These are phyloP conservation scores for Odontamblyopus rebecca DNA, from an alignment of 2,797 vertebrate species.

Conservation along the genomic window DNA sequence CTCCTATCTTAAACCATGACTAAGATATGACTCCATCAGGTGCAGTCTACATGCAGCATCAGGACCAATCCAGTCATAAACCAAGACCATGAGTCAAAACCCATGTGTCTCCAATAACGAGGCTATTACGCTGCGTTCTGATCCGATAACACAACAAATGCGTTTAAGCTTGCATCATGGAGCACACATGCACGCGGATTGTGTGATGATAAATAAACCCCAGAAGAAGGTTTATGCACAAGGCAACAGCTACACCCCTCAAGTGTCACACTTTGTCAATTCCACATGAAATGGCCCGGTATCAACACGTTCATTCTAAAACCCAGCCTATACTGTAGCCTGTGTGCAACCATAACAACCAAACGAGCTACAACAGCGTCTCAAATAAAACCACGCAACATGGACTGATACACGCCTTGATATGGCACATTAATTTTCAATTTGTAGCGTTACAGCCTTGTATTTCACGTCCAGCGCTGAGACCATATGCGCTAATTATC, in stretches of 20 bases:
- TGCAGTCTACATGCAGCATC: not conserved
- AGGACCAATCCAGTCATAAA: conserved; percentile 2
- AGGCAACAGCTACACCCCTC: conserved; percentile 15
- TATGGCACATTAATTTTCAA: conserved; percentile 65
- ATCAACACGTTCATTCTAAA: conserved; percentile 31
- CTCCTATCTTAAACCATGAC: not conserved
- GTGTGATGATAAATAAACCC: conserved; percentile 17
- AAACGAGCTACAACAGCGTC: conserved; percentile 59
- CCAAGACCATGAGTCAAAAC: conserved; percentile 5
- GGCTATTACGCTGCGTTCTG: conserved; percentile 6
- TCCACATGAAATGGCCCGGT: conserved; percentile 30
- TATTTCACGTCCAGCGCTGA: conserved; percentile 36
- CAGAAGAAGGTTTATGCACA: conserved; percentile 7
- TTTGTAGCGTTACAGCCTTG: conserved; percentile 41
- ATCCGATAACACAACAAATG: conserved; percentile 40
- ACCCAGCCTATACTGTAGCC: conserved; percentile 14
- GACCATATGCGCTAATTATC: conserved; percentile 56
- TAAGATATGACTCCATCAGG: conserved; percentile 5
- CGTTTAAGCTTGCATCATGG: conserved; percentile 24
- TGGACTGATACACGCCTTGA: conserved; percentile 41
- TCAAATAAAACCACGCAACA: conserved; percentile 34
- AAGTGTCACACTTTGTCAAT: conserved; percentile 25
- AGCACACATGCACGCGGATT: conserved; percentile 45
- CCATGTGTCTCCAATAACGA: conserved; percentile 25
- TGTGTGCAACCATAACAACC: conserved; percentile 42